Conservation (phyloP, 1,140 invertebrate species). For the Pantala flavescens region DNA sequence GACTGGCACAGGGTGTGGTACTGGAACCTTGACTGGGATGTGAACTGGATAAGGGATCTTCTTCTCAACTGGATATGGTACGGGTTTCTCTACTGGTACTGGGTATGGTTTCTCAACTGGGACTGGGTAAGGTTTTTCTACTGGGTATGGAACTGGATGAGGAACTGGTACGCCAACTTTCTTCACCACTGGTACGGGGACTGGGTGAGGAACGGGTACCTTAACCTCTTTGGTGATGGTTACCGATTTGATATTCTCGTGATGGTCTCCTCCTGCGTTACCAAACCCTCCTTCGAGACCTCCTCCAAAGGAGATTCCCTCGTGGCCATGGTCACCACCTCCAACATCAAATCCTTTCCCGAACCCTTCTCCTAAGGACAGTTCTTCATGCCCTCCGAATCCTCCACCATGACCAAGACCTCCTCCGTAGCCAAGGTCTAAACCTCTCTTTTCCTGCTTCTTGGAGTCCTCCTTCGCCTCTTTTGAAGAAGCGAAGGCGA, state of each 20-base stretch:
- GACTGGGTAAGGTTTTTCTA: constrained; percentile 9
- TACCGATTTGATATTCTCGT: not conserved
- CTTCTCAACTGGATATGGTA: not conserved
- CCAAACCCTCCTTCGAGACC: not conserved
- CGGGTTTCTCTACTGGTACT: constrained; percentile 14
- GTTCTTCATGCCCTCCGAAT: constrained; percentile 8
- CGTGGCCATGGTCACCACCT: not conserved
- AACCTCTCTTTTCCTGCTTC: too few relatives aligned
- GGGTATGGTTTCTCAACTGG: not conserved
- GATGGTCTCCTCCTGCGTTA: not conserved
- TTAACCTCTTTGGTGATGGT: not conserved
- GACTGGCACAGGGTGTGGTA: constrained; percentile 16
- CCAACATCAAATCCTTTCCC: not conserved
- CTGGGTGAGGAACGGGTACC: not conserved
- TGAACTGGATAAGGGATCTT: constrained; percentile 21
- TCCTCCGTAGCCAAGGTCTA: not conserved
- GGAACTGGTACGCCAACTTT: not conserved
- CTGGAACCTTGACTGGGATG: constrained; percentile 17
- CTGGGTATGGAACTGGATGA: not conserved
- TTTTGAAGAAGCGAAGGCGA: too few relatives aligned
- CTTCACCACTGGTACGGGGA: not conserved
- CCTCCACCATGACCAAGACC: not conserved
- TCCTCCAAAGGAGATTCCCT: not conserved
- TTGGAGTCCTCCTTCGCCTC: too few relatives aligned
- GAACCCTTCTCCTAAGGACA: constrained; percentile 15